These are phyloP conservation scores for Hycleus cichorii DNA, from an alignment of 1,140 invertebrate species.

Conservation along the genomic window DNA sequence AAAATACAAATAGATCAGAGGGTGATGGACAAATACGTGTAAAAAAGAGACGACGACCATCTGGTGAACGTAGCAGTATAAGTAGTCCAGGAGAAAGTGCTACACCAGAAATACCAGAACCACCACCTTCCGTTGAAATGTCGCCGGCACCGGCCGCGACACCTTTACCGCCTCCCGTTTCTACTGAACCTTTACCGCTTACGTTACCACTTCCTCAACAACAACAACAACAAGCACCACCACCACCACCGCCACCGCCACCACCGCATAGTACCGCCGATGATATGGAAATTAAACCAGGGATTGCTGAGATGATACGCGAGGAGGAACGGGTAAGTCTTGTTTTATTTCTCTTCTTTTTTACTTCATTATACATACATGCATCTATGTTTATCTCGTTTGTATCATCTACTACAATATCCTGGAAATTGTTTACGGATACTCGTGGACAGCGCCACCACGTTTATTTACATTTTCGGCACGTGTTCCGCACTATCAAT, in stretches of 20 bases:
- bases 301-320: conserved; percentile 90
- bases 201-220: conserved; percentile 42
- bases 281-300: conserved; percentile 85
- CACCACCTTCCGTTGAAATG: conserved; percentile 41
- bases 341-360: too few relatives aligned
- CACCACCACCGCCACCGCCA: conserved; percentile 25
- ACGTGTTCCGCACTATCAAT: conserved; percentile 5
- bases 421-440: too few relatives aligned
- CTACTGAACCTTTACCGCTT: conserved; percentile 44
- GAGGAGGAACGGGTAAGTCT: conserved; percentile 89
- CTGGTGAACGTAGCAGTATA: conserved; percentile 37
- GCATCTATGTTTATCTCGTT: neutral
- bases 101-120: conserved; percentile 37
- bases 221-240: conserved; percentile 27
- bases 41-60: conserved; percentile 37
- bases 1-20: conserved; percentile 13
- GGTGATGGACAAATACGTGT: conserved; percentile 21
- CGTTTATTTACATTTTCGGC: conserved; percentile 5
- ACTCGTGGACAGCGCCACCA: neutral
- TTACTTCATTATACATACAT: neutral
- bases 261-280: conserved; percentile 44
- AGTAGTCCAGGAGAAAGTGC: conserved; percentile 40
- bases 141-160: conserved; percentile 38
- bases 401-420: too few relatives aligned
- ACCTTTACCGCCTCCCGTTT: conserved; percentile 40